Conservation (phyloP, 2,888 invertebrate genomes). For the Drosophila heteroneura region DNA sequence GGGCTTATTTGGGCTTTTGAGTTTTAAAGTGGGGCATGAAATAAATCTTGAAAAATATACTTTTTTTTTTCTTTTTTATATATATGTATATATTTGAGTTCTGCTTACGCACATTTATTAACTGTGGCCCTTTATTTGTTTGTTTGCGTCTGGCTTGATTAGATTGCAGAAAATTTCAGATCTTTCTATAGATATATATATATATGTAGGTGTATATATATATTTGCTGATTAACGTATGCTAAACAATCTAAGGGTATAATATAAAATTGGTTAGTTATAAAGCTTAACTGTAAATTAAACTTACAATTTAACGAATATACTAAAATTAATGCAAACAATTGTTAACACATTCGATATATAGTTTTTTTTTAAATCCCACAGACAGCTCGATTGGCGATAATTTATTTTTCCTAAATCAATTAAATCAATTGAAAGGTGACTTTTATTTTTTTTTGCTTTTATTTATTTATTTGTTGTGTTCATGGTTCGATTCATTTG, state of each 20-base stretch:
- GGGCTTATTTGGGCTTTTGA: conserved; percentile 33
- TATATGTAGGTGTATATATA: not conserved
- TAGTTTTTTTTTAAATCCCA: conserved; percentile 32
- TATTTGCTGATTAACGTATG: conserved; percentile 38
- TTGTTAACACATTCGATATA: conserved; percentile 53
- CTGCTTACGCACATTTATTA: conserved; percentile 72
- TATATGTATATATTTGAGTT: conserved; percentile 17
- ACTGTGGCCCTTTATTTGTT: conserved; percentile 23
- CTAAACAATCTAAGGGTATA: conserved; percentile 60
- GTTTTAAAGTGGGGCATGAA: conserved; percentile 47
- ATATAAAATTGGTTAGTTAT: conserved; percentile 32
- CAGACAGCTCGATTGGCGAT: conserved; percentile 37
- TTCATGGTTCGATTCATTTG: conserved; percentile 74
- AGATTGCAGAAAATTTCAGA: conserved; percentile 33
- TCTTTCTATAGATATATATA: conserved; percentile 18
- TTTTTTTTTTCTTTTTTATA: not conserved
- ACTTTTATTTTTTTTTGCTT: conserved; percentile 8
- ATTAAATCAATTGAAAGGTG: conserved; percentile 68
- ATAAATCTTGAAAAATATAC: conserved; percentile 49
- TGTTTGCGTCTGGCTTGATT: conserved; percentile 19
- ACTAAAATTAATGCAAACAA: conserved; percentile 53
- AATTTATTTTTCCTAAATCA: conserved; percentile 66
- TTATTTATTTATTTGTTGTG: conserved; percentile 23
- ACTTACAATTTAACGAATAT: conserved; percentile 40
- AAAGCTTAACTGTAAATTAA: conserved; percentile 22